These are phyloP conservation scores for Phoeniculus purpureus DNA, from an alignment of 2,797 vertebrate genomes.

Conservation along the genomic window DNA sequence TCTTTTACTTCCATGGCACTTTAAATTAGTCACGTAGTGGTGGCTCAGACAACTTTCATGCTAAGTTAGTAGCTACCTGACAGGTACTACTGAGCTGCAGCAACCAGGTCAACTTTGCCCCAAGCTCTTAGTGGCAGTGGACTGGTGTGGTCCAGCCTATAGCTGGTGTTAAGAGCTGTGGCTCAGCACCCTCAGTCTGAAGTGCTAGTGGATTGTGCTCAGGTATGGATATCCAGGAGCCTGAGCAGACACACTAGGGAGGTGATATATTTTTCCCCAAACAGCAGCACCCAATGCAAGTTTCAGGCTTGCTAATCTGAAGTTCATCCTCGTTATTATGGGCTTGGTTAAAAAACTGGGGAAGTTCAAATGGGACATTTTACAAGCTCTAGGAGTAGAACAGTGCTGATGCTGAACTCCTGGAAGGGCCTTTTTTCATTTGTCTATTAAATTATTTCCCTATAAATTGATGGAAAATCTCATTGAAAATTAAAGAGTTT, in stretches of 20 bases:
- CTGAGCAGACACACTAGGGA: not conserved
- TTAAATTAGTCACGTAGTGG: not conserved
- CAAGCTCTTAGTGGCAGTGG: not conserved
- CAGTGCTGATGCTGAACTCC: not conserved
- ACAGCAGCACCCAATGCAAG: not conserved
- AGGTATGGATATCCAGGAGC: not conserved
- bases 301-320: not conserved
- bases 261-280: not conserved
- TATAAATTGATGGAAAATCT: not conserved
- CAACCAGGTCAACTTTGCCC: rapidly evolving
- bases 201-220: not conserved
- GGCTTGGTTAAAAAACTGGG: not conserved
- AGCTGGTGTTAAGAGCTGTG: rapidly evolving
- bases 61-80: not conserved
- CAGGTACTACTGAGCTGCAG: not conserved
- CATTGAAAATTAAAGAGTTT: not conserved
- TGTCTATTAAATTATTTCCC: not conserved
- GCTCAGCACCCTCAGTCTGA: not conserved
- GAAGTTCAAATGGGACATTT: not conserved
- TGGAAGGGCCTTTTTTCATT: not conserved
- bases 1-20: not conserved
- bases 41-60: not conserved
- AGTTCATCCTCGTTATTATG: not conserved
- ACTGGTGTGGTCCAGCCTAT: not conserved
- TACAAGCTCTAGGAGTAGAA: not conserved